These are phyloP conservation scores for Harpagoxenus sublaevis DNA, from an alignment of 2,888 invertebrate species.

Conservation along the genomic window DNA sequence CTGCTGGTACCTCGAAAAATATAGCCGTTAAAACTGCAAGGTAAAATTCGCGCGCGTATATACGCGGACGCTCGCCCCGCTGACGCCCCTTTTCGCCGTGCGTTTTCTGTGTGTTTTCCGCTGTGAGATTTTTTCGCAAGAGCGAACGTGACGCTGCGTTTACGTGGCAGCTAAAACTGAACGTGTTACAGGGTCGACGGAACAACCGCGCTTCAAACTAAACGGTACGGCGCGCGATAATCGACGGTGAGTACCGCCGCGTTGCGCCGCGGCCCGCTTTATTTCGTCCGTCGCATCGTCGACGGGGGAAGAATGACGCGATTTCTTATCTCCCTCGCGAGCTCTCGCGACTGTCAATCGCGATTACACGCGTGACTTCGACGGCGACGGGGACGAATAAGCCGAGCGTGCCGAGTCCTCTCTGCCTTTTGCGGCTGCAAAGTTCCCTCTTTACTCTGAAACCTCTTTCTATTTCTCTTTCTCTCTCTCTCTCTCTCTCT, in stretches of 20 bases:
- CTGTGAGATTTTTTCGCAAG: slow-evolving; percentile 29
- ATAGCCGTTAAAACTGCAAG: slow-evolving; percentile 30
- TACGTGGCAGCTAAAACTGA: slow-evolving; percentile 9
- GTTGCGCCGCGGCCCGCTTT: slow-evolving; percentile 20
- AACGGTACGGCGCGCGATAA: slow-evolving; percentile 10
- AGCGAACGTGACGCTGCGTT: not conserved
- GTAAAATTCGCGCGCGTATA: slow-evolving; percentile 2
- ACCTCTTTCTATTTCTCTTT: not conserved
- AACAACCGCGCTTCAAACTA: not conserved
- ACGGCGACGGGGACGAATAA: not conserved
- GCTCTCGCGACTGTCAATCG: slow-evolving; percentile 39
- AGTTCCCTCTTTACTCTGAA: slow-evolving; percentile 15
- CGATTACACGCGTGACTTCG: slow-evolving; percentile 24
- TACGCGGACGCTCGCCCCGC: not conserved
- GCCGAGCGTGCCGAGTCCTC: slow-evolving; percentile 3
- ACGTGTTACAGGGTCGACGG: not conserved
- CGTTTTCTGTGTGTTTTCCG: slow-evolving; percentile 11
- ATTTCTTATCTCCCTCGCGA: slow-evolving; percentile 29
- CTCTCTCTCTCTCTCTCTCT: not conserved
- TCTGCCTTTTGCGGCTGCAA: slow-evolving; percentile 20
- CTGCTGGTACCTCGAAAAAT: slow-evolving; percentile 38
- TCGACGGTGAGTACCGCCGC: slow-evolving; percentile 23
- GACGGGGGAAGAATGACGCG: slow-evolving; percentile 12
- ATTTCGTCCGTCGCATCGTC: slow-evolving; percentile 12
- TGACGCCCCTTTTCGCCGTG: not conserved